A percentile compares a stretch with the other conserved stretches of the same genome.
Evolutionary conservation across 92 coral and sea anemone genomes (phyloP).

Genomic region (Isaurus tuberculatus): DNA sequence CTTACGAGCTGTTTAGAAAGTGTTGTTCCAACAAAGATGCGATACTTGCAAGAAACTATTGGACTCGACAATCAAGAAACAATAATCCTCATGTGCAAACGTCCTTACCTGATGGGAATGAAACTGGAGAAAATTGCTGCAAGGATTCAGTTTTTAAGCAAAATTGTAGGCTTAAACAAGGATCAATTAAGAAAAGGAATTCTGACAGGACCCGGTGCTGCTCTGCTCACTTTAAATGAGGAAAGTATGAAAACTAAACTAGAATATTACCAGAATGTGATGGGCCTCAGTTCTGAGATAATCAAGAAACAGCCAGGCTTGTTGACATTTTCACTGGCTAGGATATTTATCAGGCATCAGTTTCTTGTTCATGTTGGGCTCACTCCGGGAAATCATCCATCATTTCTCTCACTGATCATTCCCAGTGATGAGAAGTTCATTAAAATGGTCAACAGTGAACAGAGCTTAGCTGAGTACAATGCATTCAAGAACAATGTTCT

Average conservation of each 20-base stretch:
- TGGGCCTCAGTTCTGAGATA: conserved; percentile 19
- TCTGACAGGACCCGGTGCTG: conserved; percentile 32
- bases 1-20: conserved; percentile 40
- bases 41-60: conserved; percentile 30
- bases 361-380: conserved; percentile 36
- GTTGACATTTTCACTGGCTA: conserved; percentile 42
- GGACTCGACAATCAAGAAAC: conserved; percentile 41
- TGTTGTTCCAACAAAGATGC: conserved; percentile 44
- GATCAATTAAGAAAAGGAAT: conserved; percentile 36
- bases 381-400: neutral
- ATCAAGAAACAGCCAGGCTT: conserved; percentile 29
- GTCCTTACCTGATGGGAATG: conserved; percentile 49
- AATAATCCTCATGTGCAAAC: conserved; percentile 39
- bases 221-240: conserved; percentile 36
- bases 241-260: conserved; percentile 20
- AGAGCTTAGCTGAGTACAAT: conserved; percentile 4
- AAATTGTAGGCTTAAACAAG: conserved; percentile 17
- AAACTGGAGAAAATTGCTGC: conserved; percentile 42
- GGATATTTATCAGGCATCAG: conserved; percentile 16
- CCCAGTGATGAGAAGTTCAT: conserved; percentile 36
- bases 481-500: conserved; percentile 4
- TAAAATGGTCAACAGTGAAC: neutral
- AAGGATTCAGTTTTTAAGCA: conserved; percentile 23
- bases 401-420: conserved; percentile 29
- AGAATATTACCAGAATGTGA: conserved; percentile 30